These are phyloP conservation scores for Zaprionus lineosus DNA, from an alignment of 2,888 invertebrate species.

Conservation along the genomic window DNA sequence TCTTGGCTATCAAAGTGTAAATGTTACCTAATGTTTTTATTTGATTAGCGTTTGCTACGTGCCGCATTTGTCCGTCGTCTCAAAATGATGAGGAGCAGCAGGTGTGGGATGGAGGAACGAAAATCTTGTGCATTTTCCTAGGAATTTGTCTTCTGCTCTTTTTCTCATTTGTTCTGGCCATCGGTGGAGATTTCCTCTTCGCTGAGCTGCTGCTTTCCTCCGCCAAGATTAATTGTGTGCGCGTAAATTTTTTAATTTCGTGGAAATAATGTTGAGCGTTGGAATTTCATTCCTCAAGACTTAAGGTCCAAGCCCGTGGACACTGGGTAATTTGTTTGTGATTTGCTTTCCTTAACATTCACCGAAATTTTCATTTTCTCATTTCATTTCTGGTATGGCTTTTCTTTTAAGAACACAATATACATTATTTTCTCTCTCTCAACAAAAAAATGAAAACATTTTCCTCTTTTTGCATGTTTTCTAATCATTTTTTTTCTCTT, in stretches of 20 bases:
- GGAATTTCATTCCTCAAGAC: conserved; percentile 64
- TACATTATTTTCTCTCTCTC: no score
- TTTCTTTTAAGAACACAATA: conserved; percentile 26
- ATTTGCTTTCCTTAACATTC: conserved; percentile 47
- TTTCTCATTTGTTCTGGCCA: conserved; percentile 26
- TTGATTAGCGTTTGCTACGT: conserved; percentile 76
- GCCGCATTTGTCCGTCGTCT: conserved; percentile 57
- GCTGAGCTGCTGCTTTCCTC: conserved; percentile 19
- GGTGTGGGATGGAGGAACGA: no score
- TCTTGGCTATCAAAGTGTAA: conserved; percentile 63
- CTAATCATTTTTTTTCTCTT: conserved; percentile 14
- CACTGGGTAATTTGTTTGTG: conserved; percentile 58
- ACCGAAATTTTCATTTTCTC: neutral
- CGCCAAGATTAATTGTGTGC: conserved; percentile 75
- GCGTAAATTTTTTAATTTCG: conserved; percentile 79
- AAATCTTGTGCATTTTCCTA: conserved; percentile 69
- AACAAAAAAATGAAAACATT: no score
- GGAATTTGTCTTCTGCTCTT: conserved; percentile 45
- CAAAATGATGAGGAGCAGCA: conserved; percentile 17
- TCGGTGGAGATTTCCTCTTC: conserved; percentile 36
- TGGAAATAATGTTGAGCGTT: conserved; percentile 67
- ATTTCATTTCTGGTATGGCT: no score
- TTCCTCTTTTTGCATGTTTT: conserved; percentile 1
- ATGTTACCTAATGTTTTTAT: conserved; percentile 77
- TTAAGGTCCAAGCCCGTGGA: conserved; percentile 11